Percentiles rank a stretch among this genome's conserved stretches.
These are phyloP conservation scores for Gallinago jamesoni DNA, from an alignment of 2,113 vertebrate species.

Conservation along the genomic window DNA sequence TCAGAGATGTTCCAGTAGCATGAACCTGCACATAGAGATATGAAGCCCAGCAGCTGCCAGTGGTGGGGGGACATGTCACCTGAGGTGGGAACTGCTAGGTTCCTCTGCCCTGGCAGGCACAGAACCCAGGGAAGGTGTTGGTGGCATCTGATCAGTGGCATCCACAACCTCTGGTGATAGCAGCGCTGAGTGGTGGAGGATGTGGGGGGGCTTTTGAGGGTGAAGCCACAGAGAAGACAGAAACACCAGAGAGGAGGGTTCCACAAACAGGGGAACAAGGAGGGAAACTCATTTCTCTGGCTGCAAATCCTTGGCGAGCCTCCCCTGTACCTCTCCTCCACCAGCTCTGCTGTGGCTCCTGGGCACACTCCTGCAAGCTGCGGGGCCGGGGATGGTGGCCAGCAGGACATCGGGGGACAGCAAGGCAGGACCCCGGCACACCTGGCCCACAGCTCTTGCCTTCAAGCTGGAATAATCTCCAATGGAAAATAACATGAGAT, in stretches of 20 bases:
- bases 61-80: rapidly evolving
- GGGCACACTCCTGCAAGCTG: not conserved
- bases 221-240: not conserved
- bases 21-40: not conserved
- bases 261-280: not conserved
- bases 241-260: not conserved
- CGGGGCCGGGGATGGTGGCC: too few relatives aligned
- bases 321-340: not conserved
- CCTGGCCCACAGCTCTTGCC: rapidly evolving
- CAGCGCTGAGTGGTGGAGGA: too few relatives aligned
- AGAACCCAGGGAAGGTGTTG: too few relatives aligned
- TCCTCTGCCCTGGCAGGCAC: not conserved
- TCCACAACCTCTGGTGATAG: rapidly evolving
- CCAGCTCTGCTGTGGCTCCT: rapidly evolving
- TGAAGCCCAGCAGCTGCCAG: not conserved
- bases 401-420: not conserved
- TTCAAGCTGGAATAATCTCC: not conserved
- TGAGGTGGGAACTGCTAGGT: not conserved
- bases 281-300: rapidly evolving
- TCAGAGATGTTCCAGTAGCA: not conserved
- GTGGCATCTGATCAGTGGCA: not conserved
- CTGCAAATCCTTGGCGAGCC: not conserved
- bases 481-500: not conserved
- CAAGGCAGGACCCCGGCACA: rapidly evolving
- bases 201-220: not conserved